Evolutionary conservation across 2,888 invertebrate species (phyloP).

Genomic region (Ennomos erosarius): DNA sequence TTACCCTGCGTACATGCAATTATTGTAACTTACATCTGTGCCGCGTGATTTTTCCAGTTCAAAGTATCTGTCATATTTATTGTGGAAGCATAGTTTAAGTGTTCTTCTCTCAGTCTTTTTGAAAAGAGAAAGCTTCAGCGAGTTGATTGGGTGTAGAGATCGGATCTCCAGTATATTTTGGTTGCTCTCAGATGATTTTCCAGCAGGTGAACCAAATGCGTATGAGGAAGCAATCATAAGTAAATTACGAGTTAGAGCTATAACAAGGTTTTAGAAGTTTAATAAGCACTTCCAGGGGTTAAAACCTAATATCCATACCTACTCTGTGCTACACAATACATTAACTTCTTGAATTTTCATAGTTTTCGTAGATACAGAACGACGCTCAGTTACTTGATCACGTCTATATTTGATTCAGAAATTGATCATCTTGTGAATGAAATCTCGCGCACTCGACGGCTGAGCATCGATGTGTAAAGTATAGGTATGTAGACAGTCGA

Average conservation of each 20-base stretch:
- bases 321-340: no score
- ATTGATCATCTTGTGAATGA: no score
- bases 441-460: no score
- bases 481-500: no score
- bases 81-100: conserved; percentile 84
- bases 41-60: conserved; percentile 87
- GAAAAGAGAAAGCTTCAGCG: conserved; percentile 74
- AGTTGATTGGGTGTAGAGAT: conserved; percentile 47
- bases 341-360: no score
- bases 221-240: conserved; percentile 47
- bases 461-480: no score
- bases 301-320: no score
- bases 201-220: conserved; percentile 9
- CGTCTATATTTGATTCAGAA: no score
- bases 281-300: not conserved
- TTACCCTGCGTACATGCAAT: not conserved
- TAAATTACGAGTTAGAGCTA: conserved; percentile 53
- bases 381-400: no score
- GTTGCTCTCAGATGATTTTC: conserved; percentile 6
- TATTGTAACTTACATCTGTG: conserved; percentile 71
- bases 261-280: conserved; percentile 19
- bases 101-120: conserved; percentile 84
- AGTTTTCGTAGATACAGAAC: no score
- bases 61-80: conserved; percentile 84
- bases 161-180: conserved; percentile 40